Evolutionary conservation across 2,888 invertebrate genomes (phyloP), one percentile per base, ranked within the genome.

Genomic region (Willowsia nigromaculata): DNA sequence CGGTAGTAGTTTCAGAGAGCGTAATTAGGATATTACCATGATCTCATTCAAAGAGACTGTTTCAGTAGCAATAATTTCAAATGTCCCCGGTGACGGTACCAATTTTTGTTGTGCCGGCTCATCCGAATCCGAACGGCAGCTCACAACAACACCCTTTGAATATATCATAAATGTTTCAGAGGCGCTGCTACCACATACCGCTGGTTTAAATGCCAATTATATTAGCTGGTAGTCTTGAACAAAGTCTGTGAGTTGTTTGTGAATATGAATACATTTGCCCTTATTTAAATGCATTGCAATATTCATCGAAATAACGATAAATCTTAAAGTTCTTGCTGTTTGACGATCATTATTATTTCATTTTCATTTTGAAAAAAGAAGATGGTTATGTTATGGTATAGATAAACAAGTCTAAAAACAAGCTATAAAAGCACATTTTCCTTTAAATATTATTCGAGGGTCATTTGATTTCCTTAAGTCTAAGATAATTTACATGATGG

Each of bases 11-110:
- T 74, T 47, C 71, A 50, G 15, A 30, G 11, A 62, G 50, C 30
- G 18, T 89, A 89, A 85, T 89, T 89, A 85, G 84, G 78, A 80
- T 82, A 88, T 88, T 80, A 84, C 68, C 47, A 33, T 65, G 68
- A 25, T 47, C 47, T 47, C 83, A 53, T 65, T 78, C 89, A 68
- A 71, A 78, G 37, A 71, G 84, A 68, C 56, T 68, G 27, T 71
- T 81, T 80, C 80, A 30, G 84, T 85, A 68, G 88, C 84, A 65
- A 88, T 88, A 78, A 78, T 65, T 88, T 27, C 27, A 56, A 40
- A 18, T 78, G 65, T 78, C 40, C 9, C 30, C 18, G 33, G 18
- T 78, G 78, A 78, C 78, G 33, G 13, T 74, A 47, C 74, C 27
- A 43, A 74, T 27, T 74, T 47, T 25, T 43, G 25, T 47, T 74